These are phyloP conservation scores for Apantesis nais DNA, from an alignment of 2,888 invertebrate species.

Conservation along the genomic window DNA sequence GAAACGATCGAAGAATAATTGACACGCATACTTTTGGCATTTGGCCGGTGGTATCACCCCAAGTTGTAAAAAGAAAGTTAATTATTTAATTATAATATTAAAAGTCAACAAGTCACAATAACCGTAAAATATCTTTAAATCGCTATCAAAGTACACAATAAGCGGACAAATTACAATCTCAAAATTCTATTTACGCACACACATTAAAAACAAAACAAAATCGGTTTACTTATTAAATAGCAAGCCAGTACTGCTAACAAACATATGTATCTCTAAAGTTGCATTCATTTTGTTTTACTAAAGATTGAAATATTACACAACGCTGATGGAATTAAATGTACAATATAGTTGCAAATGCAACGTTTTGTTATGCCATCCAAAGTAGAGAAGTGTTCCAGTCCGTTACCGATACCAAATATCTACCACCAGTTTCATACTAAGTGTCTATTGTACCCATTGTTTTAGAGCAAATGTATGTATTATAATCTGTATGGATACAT, in stretches of 20 bases:
- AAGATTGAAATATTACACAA: conserved; percentile 5
- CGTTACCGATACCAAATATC: conserved; percentile 12
- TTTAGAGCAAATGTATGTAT: neutral
- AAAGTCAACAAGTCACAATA: too few species aligned
- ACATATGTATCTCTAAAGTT: neutral
- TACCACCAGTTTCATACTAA: conserved; percentile 5
- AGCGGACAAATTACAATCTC: too few species aligned
- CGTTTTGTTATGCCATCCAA: conserved; percentile 17
- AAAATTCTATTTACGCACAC: too few species aligned
- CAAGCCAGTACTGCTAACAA: conserved; percentile 2
- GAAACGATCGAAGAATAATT: too few species aligned
- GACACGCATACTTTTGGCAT: too few species aligned
- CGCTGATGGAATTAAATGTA: neutral
- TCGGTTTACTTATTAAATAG: neutral
- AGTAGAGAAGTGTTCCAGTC: conserved; percentile 15
- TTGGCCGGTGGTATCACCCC: too few species aligned
- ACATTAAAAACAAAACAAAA: neutral
- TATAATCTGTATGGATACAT: neutral
- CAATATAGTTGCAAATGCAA: neutral
- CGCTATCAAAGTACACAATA: too few species aligned
- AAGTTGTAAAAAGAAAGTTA: too few species aligned
- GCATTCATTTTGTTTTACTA: neutral
- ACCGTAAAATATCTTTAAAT: too few species aligned
- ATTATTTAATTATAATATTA: too few species aligned
- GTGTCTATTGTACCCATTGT: conserved; percentile 14